A percentile compares a stretch with the other conserved stretches of the same genome.
phyloP scores from a whole-genome alignment of 2,888 invertebrate species.

The Gisinianus flammeolus region DNA sequence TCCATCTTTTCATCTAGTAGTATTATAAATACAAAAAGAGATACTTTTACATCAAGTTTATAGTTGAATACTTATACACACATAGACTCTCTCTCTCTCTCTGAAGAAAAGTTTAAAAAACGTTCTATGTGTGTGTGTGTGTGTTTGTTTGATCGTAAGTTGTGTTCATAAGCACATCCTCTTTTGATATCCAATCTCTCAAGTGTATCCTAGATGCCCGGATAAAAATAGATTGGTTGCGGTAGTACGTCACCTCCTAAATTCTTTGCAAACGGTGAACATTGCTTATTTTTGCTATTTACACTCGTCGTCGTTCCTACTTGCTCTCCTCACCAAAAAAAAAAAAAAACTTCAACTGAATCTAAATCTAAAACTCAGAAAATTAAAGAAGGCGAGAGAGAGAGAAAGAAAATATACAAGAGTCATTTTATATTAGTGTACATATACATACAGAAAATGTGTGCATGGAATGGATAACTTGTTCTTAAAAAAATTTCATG shows the following conservation, averaged over 20 bases:
- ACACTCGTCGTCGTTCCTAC: not conserved
- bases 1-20: too few species aligned
- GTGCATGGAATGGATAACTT: not conserved
- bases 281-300: not conserved
- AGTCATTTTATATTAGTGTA: not conserved
- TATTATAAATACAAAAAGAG: too few species aligned
- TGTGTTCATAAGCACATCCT: not conserved
- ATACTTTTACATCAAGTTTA: too few species aligned
- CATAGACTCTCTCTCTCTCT: too few species aligned
- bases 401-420: not conserved
- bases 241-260: constrained; percentile 24
- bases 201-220: constrained; percentile 14
- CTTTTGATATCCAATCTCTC: constrained; percentile 6
- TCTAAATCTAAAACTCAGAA: not conserved
- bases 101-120: too few species aligned
- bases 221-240: constrained; percentile 4
- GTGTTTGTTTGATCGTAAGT: too few species aligned
- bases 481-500: not conserved
- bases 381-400: not conserved
- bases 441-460: not conserved
- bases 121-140: too few species aligned
- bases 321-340: not conserved
- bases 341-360: not conserved
- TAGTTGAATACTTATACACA: too few species aligned
- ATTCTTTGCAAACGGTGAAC: constrained; percentile 23